Base-by-base conservation (phyloP, 1,140 invertebrate species). In the Ostrea denselamellosa region DNA sequence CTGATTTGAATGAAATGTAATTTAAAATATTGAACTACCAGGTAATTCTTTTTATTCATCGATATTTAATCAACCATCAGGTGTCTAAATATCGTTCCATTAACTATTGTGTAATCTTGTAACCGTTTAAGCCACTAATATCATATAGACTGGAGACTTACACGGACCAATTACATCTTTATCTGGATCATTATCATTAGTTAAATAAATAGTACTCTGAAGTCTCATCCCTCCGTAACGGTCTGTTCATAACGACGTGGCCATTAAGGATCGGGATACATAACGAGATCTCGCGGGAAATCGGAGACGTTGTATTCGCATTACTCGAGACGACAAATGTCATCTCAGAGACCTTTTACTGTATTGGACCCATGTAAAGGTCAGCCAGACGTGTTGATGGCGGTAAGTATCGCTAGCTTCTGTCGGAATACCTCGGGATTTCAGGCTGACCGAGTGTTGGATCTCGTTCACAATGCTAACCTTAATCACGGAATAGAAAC, bases 221-320 rank as follows among this genome's bases (percentile, higher is more conserved):
- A 34, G 68, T 12, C 68, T 77, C 68, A 77, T 77, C 28, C 17
- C 68, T 22, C 14, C 28, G 68, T 77, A 77, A 34, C 25, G 68
- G 28, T 77, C 68, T 77, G 68, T 77, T 77, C 68, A 77, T 34
- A 77, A 28, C 28, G 68, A 34, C 25, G 22, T 8, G 68, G 25
- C 68, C 68, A 77, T 77, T 77, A 77, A 25, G 68, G 68, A 77
- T 77, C 28, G 28, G 68, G 68, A 77, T 77, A 77, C 5, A 44
- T 77, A 25, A 77, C 14, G 68, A 77, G 28, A 77, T 77, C 68
- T 77, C 68, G 68, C 68, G 68, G 68, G 68, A 77, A 77, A 77
- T 77, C 28, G 22, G 68, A 25, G 9, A 25, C 28, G 28, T 34
- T 77, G 68, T 77, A 28, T 22, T 25, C 28, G 25, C 68, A 77